Evolutionary conservation across 2,888 invertebrate species (phyloP), one percentile per base, ranked within the genome.

Genomic region (Thumatha senex): DNA sequence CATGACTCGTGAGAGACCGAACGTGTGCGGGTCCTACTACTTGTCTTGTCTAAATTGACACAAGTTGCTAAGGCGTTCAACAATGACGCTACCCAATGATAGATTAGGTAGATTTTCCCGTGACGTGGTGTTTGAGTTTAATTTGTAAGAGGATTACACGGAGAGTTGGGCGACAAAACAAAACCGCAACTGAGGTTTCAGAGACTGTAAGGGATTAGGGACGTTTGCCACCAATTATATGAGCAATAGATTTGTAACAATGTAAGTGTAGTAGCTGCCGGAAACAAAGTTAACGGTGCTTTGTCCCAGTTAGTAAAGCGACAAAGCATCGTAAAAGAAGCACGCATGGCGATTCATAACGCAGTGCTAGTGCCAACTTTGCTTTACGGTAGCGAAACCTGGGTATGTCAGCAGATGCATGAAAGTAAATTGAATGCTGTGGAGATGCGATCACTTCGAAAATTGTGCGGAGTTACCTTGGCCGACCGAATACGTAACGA

Each of bases 1-100:
- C 62, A 65, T 61, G 69, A 67, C 56, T 71, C 73, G 72, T 70
- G 69, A 70, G 66, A 61, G 55, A 45, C n/a, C 53, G 50, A 68
- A 61, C 72, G 71, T 69, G 72, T 67, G 67, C 58, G 61, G 63
- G 58, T 63, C 59, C 62, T 63, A 56, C 61, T 56, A 65, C 63
- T 61, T 70, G 72, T 63, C 68, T 59, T 72, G 67, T 68, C 65
- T 61, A 59, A 58, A 48, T 40, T 13, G 45, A 52, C 54, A 45
- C 11, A 15, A 36, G n/a, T 5, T 4, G 39, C 18, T 57, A 7
- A 10, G 15, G 7, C 8, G 7, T 13, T 8, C 45, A 42, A 24
- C 39, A 34, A 41, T 55, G 59, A 38, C 1, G 2, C 8, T n/a
- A 9, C 14, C 1, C 9, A 2, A 2, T 7, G 36, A 51, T n/a